phyloP scores from a whole-genome alignment of 2,888 invertebrate species.

The Cremastobaeus sp. region DNA sequence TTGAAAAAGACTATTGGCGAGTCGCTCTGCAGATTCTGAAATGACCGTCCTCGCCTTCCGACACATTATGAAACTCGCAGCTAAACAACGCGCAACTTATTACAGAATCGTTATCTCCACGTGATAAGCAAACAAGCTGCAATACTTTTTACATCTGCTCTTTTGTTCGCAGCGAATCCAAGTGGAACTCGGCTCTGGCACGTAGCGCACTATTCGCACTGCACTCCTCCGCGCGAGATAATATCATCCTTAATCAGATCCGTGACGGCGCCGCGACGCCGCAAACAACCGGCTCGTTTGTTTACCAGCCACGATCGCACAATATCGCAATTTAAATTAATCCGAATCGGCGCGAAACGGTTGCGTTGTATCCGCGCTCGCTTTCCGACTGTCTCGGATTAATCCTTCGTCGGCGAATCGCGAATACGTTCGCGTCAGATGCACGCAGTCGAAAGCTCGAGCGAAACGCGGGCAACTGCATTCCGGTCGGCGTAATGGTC shows the following conservation, averaged over 20 bases:
- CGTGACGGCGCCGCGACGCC: not conserved
- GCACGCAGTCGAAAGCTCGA: slow-evolving; percentile 23
- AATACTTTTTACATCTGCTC: too few species aligned
- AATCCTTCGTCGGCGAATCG: slow-evolving; percentile 24
- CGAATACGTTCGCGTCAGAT: slow-evolving; percentile 28
- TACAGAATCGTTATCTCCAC: too few species aligned
- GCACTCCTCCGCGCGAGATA: too few species aligned
- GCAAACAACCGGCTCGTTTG: slow-evolving; percentile 11
- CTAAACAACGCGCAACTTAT: too few species aligned
- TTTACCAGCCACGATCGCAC: slow-evolving; percentile 13
- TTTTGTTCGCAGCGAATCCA: too few species aligned
- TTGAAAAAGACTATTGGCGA: too few species aligned
- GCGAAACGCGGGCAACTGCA: slow-evolving; percentile 24
- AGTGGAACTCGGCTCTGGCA: too few species aligned
- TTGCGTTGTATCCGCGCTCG: slow-evolving; percentile 11
- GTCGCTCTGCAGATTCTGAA: too few species aligned
- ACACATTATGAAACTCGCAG: too few species aligned
- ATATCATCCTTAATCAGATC: slow-evolving; percentile 16
- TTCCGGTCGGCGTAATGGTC: slow-evolving; percentile 9
- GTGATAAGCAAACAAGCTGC: too few species aligned
- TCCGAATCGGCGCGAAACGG: slow-evolving; percentile 5
- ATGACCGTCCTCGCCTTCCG: too few species aligned
- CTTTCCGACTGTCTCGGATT: slow-evolving; percentile 30
- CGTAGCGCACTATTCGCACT: too few species aligned
- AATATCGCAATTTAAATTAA: slow-evolving; percentile 27